Percentiles rank a stretch among this genome's conserved stretches.
phyloP scores from a whole-genome alignment of 2,888 invertebrate species.

The Amaurobius ferox region DNA sequence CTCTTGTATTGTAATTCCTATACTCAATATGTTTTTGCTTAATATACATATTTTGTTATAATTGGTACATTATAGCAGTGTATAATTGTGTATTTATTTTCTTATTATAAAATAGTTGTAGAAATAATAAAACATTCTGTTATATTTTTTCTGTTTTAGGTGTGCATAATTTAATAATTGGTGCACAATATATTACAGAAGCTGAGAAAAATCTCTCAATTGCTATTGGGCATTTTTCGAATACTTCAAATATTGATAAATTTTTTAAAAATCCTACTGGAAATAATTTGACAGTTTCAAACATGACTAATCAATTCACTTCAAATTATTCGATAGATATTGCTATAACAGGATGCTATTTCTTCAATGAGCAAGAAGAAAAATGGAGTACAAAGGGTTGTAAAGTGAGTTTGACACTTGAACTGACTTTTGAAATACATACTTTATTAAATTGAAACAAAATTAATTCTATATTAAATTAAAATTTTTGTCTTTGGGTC shows the following conservation, averaged over 20 bases:
- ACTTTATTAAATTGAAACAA: too few relatives aligned
- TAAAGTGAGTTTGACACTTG: constrained; percentile 73
- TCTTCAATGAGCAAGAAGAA: constrained; percentile 74
- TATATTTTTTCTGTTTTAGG: constrained; percentile 17
- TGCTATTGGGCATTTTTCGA: constrained; percentile 61
- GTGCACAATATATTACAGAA: constrained; percentile 30
- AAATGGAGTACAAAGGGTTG: constrained; percentile 76
- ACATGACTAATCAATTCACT: constrained; percentile 74
- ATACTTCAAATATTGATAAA: constrained; percentile 14
- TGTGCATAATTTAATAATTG: constrained; percentile 38
- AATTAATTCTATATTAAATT: too few relatives aligned
- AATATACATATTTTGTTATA: too few relatives aligned
- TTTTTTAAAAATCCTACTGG: constrained; percentile 31
- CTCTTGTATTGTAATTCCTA: too few relatives aligned
- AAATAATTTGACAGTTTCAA: constrained; percentile 73
- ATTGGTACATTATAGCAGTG: too few relatives aligned
- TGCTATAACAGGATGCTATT: constrained; percentile 77
- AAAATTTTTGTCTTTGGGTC: too few relatives aligned
- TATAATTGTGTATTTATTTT: too few relatives aligned
- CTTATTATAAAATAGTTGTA: too few relatives aligned
- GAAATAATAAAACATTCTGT: background rate
- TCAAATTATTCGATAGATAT: constrained; percentile 76
- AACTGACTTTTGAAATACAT: too few relatives aligned
- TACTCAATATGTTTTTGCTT: too few relatives aligned
- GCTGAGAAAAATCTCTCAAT: constrained; percentile 49